phyloP scores from a whole-genome alignment of 2,113 vertebrate species.

The Silurus asotus region DNA sequence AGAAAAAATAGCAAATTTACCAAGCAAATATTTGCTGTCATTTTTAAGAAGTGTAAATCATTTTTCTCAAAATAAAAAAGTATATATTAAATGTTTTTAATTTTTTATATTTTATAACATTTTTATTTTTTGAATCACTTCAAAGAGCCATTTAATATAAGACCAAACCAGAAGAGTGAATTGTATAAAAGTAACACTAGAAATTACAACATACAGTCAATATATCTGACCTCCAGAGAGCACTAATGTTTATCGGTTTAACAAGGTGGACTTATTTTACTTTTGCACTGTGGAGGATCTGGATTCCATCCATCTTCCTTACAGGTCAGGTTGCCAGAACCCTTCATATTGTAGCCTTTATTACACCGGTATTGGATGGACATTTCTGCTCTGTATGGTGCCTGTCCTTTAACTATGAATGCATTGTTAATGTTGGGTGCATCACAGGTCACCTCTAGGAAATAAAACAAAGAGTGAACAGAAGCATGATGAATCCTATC shows the following conservation, averaged over 20 bases:
- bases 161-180: not conserved
- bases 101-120: not conserved
- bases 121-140: not conserved
- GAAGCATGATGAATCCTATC: not conserved
- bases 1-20: not conserved
- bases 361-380: not conserved
- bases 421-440: fast-evolving
- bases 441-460: conserved; percentile 34
- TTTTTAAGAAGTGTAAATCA: not conserved
- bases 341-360: not conserved
- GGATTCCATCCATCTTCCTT: conserved; percentile 52
- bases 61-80: not conserved
- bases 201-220: too few species aligned
- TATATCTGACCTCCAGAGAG: too few species aligned
- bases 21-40: not conserved
- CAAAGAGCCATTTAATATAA: not conserved
- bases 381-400: not conserved
- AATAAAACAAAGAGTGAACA: not conserved
- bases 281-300: conserved; percentile 46
- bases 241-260: not conserved
- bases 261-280: conserved; percentile 20
- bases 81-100: too few species aligned
- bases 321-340: conserved; percentile 32
- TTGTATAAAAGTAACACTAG: too few species aligned
- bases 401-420: not conserved